Percentiles rank a stretch among this genome's conserved stretches.
phyloP scores from a whole-genome alignment of 2,888 invertebrate species.

The Netelia fuscicornis region DNA sequence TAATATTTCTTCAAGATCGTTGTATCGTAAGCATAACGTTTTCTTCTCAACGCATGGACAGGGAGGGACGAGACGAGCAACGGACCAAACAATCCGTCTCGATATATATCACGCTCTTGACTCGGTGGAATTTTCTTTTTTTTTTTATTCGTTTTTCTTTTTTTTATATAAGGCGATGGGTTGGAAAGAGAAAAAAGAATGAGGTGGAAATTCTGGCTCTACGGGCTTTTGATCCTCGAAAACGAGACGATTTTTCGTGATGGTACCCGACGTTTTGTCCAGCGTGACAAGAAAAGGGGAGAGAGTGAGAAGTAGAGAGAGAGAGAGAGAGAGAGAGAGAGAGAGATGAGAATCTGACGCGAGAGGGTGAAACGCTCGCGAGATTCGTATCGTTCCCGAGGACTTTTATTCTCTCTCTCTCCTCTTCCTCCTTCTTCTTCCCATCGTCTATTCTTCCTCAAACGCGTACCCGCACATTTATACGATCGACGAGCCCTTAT shows the following conservation, averaged over 20 bases:
- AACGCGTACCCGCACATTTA: not conserved
- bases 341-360: constrained; percentile 5
- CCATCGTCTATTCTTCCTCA: constrained; percentile 45
- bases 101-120: not conserved
- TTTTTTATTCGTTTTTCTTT: not conserved
- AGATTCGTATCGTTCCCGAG: constrained; percentile 64
- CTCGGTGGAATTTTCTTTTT: not conserved
- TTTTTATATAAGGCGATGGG: not conserved
- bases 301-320: not conserved
- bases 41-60: too few species aligned
- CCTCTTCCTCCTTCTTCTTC: not conserved
- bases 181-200: constrained; percentile 2
- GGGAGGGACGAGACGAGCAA: not conserved
- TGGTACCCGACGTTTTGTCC: constrained; percentile 17
- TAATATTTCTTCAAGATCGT: too few species aligned
- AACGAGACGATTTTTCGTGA: constrained; percentile 60
- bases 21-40: too few species aligned
- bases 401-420: constrained; percentile 54
- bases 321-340: not conserved
- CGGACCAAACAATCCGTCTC: not conserved
- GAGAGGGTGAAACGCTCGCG: constrained; percentile 51
- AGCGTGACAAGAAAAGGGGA: not conserved
- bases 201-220: constrained; percentile 20
- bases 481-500: constrained; percentile 34
- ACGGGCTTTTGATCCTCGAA: constrained; percentile 27